These are phyloP conservation scores for Sturnira hondurensis DNA, from an alignment of 2,113 vertebrate species.

Conservation along the genomic window DNA sequence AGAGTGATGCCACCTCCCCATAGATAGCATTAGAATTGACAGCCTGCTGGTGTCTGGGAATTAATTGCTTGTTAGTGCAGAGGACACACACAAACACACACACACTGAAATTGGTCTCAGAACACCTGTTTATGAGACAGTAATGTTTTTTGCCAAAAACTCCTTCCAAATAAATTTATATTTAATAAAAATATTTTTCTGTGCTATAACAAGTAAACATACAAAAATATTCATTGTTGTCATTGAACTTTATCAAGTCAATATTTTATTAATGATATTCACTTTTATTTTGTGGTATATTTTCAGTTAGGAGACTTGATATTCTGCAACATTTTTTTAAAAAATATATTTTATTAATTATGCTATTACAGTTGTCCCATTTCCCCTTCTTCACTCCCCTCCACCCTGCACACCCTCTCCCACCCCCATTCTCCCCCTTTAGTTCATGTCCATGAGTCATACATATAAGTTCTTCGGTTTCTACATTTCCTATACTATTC, in stretches of 20 bases:
- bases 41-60: neutral
- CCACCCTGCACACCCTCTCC: too few relatives aligned
- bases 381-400: too few relatives aligned
- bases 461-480: too few relatives aligned
- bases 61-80: neutral
- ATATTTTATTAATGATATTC: neutral
- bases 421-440: too few relatives aligned
- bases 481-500: too few relatives aligned
- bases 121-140: neutral
- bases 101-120: neutral
- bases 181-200: neutral
- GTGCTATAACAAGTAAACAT: neutral
- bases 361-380: too few relatives aligned
- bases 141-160: neutral
- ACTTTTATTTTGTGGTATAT: neutral
- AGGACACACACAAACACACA: neutral
- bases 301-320: constrained; percentile 26
- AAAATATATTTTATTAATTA: too few relatives aligned
- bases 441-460: too few relatives aligned
- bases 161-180: neutral
- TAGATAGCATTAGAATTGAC: neutral
- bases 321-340: neutral
- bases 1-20: neutral
- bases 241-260: neutral
- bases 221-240: neutral